These are phyloP conservation scores for Blastomussa wellsi DNA, from an alignment of 92 coral and sea anemone species.

Conservation along the genomic window DNA sequence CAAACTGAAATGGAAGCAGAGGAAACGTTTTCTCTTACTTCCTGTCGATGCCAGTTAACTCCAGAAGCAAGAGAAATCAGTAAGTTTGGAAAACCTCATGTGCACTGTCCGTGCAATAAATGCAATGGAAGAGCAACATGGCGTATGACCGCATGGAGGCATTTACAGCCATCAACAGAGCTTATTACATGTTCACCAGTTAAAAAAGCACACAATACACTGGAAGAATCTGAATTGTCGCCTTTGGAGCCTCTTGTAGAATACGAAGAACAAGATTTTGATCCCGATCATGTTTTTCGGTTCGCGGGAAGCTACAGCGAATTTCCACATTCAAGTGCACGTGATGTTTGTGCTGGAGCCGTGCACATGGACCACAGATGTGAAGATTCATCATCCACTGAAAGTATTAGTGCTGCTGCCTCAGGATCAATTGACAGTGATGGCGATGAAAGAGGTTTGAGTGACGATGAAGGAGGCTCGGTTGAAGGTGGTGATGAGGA, in stretches of 20 bases:
- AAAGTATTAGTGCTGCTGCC: conserved; percentile 12
- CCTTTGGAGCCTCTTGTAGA: conserved; percentile 21
- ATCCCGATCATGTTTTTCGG: conserved; percentile 3
- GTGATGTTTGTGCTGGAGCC: conserved; percentile 15
- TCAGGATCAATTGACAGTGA: conserved; percentile 17
- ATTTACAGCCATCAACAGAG: conserved; percentile 14
- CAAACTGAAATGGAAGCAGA: conserved; percentile 28
- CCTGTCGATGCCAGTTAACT: conserved; percentile 29
- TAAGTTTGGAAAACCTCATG: conserved; percentile 54
- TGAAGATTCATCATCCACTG: conserved; percentile 6
- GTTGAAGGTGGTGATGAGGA: conserved; percentile 29
- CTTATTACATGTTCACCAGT: neutral
- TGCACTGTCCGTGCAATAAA: conserved; percentile 59
- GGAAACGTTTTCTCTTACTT: conserved; percentile 33
- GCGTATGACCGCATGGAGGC: conserved; percentile 68
- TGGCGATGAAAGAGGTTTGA: conserved; percentile 26
- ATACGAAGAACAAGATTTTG: conserved; percentile 14
- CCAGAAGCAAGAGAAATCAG: conserved; percentile 48
- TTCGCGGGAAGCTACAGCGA: conserved; percentile 3
- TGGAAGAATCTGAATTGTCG: conserved; percentile 6
- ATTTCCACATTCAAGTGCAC: conserved; percentile 3
- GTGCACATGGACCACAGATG: neutral
- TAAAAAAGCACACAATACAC: conserved; percentile 9
- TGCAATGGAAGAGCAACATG: conserved; percentile 55
- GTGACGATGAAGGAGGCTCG: conserved; percentile 25